Conservation (phyloP, 2,797 vertebrate genomes). For the Sebastes elongatus region DNA sequence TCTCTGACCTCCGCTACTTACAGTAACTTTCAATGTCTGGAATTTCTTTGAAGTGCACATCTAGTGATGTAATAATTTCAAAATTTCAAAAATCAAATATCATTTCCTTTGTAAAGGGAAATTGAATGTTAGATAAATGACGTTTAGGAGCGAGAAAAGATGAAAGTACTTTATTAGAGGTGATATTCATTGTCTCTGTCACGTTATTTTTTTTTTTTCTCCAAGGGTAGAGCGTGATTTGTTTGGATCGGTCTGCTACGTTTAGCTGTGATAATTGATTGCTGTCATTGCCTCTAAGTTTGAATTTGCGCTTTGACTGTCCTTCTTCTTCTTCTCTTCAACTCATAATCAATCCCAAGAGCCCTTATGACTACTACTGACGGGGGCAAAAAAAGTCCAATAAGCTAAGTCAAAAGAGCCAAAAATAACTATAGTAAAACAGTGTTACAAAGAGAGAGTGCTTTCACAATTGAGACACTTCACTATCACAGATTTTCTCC, state of each 20-base stretch:
- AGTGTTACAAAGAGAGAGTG: not conserved
- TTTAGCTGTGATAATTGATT: not conserved
- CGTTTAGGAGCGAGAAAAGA: not conserved
- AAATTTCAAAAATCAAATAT: not conserved
- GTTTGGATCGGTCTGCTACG: not conserved
- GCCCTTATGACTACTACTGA: not conserved
- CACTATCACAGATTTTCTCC: not conserved
- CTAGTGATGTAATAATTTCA: not conserved
- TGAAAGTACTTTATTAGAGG: not conserved
- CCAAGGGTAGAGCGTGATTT: not conserved
- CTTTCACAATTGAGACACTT: slow-evolving; percentile 5
- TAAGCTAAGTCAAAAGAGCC: not conserved
- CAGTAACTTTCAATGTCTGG: slow-evolving; percentile 27
- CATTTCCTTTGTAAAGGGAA: not conserved
- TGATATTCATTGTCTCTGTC: not conserved
- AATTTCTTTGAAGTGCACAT: slow-evolving; percentile 13
- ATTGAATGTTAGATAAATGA: not conserved
- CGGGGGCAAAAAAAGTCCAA: not conserved
- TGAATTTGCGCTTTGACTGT: not conserved
- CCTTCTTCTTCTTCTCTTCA: not conserved
- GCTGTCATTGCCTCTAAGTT: not conserved
- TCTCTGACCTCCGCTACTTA: not conserved
- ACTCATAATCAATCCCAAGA: not conserved
- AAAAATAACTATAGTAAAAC: slow-evolving; percentile 3
- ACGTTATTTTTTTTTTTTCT: not conserved